Conservation (phyloP, 2,888 invertebrate species). For the Rhingia rostrata region DNA sequence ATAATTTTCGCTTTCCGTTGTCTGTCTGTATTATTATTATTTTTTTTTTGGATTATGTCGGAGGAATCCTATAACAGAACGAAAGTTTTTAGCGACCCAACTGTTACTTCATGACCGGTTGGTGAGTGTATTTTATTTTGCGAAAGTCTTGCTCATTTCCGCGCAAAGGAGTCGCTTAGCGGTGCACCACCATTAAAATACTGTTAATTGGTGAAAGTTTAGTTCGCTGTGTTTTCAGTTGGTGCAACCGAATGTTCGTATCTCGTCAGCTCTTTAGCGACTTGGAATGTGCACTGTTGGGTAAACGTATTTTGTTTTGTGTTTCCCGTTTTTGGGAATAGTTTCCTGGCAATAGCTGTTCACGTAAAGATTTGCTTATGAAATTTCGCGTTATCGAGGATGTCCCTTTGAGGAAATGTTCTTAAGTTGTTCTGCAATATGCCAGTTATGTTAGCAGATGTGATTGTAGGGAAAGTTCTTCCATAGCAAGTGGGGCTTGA, state of each 20-base stretch:
- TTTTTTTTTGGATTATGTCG: neutral
- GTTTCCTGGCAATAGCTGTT: neutral
- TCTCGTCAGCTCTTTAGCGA: neutral
- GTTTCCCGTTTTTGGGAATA: slow-evolving; percentile 7
- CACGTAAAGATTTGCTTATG: neutral
- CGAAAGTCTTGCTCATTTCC: slow-evolving; percentile 18
- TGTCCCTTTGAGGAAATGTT: neutral
- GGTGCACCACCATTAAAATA: slow-evolving; percentile 49
- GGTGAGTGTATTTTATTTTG: slow-evolving; percentile 40
- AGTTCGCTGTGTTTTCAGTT: slow-evolving; percentile 22
- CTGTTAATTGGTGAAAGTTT: slow-evolving; percentile 58
- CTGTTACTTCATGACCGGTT: slow-evolving; percentile 17
- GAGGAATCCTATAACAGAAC: neutral
- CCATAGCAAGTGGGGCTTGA: neutral
- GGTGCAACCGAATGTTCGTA: neutral
- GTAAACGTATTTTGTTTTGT: slow-evolving; percentile 3
- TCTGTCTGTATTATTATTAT: neutral
- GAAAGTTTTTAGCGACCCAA: slow-evolving; percentile 4
- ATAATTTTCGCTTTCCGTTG: neutral
- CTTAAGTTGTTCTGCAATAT: neutral
- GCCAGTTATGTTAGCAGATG: neutral
- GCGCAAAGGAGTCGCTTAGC: slow-evolving; percentile 20
- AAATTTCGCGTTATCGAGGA: neutral
- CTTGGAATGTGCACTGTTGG: neutral
- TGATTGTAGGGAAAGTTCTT: neutral